Evolutionary conservation across 1,140 invertebrate genomes (phyloP), one percentile per base, ranked within the genome.

Genomic region (Pemphigus obesinymphae): DNA sequence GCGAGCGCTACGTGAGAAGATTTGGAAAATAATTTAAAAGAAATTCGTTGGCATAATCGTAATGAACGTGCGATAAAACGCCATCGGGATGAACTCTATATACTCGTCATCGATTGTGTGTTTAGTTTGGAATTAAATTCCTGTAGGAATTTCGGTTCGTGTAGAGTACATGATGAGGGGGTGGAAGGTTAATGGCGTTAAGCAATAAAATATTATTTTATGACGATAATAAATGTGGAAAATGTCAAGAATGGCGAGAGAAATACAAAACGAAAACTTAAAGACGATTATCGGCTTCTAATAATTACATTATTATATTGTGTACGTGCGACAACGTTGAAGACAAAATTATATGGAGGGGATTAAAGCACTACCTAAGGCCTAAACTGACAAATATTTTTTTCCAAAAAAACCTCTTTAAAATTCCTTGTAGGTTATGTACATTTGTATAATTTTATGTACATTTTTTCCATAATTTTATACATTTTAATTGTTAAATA

Each of bases 121-220:
- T 43, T 43, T 23, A 23, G 40, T 70, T 26, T 45, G 68, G 40
- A 70, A 45, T 70, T 40, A 70, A 70, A 70, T 70, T 70, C n/a
- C 37, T 15, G n/a, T 2, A 11, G 11, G 37, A 43, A 66, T 26
- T 68, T 70, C 13, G 11, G n/a, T 8, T 13, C 1, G 34, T 17
- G 1, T 11, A 5, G 34, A n/a, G 0, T 11, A 26, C 13, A 13
- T 10, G n/a, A 23, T 5, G 10, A 40, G 3, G 20, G 7, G 63
- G 3, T 26, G 6, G 2, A 17, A 5, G 48, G 15, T 50, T 23
- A 43, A 43, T 15, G 13, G n/a, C n/a, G 23, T 43, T 70, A 26
- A 40, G n/a, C 29, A 43, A 43, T 43, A 70, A 70, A 43, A 70
- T 70, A 43, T 43, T 68, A 40, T 40, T n/a, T n/a, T 40, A 68